Conservation (phyloP, 2,113 vertebrate genomes). For the Canis aureus region DNA sequence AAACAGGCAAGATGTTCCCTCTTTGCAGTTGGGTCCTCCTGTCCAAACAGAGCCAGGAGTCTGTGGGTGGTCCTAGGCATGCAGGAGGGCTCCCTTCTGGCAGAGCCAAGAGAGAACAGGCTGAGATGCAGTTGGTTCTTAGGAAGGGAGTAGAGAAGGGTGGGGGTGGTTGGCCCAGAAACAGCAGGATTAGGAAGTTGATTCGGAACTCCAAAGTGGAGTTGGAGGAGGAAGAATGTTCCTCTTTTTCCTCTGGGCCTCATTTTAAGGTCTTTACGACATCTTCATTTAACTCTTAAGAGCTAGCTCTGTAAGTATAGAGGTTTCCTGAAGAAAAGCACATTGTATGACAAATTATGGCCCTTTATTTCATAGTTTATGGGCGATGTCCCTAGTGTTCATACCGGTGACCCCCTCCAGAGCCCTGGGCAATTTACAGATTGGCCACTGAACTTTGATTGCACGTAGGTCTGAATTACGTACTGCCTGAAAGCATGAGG, state of each 20-base stretch:
- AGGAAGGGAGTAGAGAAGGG: slow-evolving; percentile 32
- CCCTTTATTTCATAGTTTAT: slow-evolving; percentile 31
- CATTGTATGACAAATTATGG: neutral
- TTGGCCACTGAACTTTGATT: slow-evolving; percentile 30
- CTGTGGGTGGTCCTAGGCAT: slow-evolving; percentile 82
- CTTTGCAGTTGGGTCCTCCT: slow-evolving; percentile 66
- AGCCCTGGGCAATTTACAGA: slow-evolving; percentile 69
- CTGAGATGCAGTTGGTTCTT: slow-evolving; percentile 74
- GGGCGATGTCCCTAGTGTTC: slow-evolving; percentile 63
- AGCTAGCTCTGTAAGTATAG: neutral
- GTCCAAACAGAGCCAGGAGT: slow-evolving; percentile 68
- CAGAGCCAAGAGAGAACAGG: slow-evolving; percentile 69
- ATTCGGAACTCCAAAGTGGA: slow-evolving; percentile 37
- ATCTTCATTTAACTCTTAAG: slow-evolving; percentile 56
- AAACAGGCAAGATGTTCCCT: slow-evolving; percentile 71
- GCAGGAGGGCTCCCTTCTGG: slow-evolving; percentile 79
- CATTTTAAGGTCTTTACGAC: slow-evolving; percentile 38
- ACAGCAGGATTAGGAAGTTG: slow-evolving; percentile 68
- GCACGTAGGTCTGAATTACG: slow-evolving; percentile 38
- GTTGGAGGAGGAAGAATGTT: neutral
- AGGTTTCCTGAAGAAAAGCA: neutral
- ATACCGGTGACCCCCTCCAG: slow-evolving; percentile 14
- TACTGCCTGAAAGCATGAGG: neutral
- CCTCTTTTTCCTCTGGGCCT: neutral
- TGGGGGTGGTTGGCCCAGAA: slow-evolving; percentile 75